Conservation (phyloP, 2,888 invertebrate species). For the Carpatolechia fugitivella region DNA sequence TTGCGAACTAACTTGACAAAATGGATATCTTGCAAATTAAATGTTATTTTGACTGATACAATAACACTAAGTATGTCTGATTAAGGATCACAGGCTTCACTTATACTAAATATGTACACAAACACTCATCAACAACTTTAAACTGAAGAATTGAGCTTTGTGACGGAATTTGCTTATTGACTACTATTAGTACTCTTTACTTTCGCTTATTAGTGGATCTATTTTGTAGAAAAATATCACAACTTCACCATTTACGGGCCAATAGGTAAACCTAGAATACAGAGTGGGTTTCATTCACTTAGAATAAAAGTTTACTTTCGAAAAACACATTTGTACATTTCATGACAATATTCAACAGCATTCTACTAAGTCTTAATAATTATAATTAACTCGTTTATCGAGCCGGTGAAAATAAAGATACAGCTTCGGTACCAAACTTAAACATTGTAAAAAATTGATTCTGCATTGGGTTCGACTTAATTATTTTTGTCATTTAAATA, state of each 20-base stretch:
- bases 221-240: conserved; percentile 72
- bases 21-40: too few species aligned
- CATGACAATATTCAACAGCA: conserved; percentile 77
- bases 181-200: conserved; percentile 47
- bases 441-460: conserved; percentile 66
- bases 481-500: conserved; percentile 79
- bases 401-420: conserved; percentile 61
- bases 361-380: conserved; percentile 74
- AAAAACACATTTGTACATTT: conserved; percentile 79
- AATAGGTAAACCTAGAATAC: conserved; percentile 72
- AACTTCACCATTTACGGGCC: conserved; percentile 71
- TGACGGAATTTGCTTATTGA: conserved; percentile 56
- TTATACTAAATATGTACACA: conserved; percentile 76
- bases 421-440: conserved; percentile 71
- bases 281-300: conserved; percentile 71
- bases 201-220: conserved; percentile 37
- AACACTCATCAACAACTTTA: conserved; percentile 66
- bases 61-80: conserved; percentile 51
- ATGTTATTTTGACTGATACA: conserved; percentile 38
- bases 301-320: conserved; percentile 74
- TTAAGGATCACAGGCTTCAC: conserved; percentile 71
- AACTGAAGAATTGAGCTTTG: conserved; percentile 70
- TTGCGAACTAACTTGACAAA: too few species aligned
- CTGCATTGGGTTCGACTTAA: conserved; percentile 73
- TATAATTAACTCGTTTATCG: conserved; percentile 45